A percentile compares a stretch with the other conserved stretches of the same genome.
These are phyloP conservation scores for Drosophila santomea DNA, from an alignment of 1,140 invertebrate genomes.

Conservation along the genomic window DNA sequence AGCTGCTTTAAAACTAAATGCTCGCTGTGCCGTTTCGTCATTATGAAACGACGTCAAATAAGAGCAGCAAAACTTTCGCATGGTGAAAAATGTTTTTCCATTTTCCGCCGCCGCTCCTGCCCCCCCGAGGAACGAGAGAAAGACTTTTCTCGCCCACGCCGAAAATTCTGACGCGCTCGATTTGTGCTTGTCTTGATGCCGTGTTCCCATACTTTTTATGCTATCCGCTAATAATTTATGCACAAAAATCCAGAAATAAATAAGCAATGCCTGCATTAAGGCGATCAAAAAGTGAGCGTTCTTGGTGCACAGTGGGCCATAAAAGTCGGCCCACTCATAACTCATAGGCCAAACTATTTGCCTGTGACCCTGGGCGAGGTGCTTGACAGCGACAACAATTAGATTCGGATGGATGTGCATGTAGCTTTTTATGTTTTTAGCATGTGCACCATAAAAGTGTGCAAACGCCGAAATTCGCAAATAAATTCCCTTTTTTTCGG, in stretches of 20 bases:
- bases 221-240: conserved; percentile 72
- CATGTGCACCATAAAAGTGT: conserved; percentile 72
- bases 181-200: conserved; percentile 43
- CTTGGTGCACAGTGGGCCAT: conserved; percentile 64
- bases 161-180: conserved; percentile 68
- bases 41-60: conserved; percentile 78
- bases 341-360: conserved; percentile 69
- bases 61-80: conserved; percentile 64
- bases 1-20: conserved; percentile 62
- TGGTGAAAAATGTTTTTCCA: conserved; percentile 76
- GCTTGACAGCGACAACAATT: conserved; percentile 67
- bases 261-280: conserved; percentile 52
- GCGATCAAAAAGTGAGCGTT: conserved; percentile 29
- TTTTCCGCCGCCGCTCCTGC: conserved; percentile 45
- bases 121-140: conserved; percentile 9
- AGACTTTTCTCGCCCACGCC: conserved; percentile 47
- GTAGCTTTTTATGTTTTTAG: conserved; percentile 65
- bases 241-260: conserved; percentile 50
- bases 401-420: conserved; percentile 31
- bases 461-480: conserved; percentile 10
- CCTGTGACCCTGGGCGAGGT: conserved; percentile 70
- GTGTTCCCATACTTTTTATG: conserved; percentile 56
- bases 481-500: conserved; percentile 62
- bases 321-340: conserved; percentile 71
- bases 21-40: conserved; percentile 69